Evolutionary conservation across 2,888 invertebrate genomes (phyloP).

Genomic region (Noctua fimbriata): DNA sequence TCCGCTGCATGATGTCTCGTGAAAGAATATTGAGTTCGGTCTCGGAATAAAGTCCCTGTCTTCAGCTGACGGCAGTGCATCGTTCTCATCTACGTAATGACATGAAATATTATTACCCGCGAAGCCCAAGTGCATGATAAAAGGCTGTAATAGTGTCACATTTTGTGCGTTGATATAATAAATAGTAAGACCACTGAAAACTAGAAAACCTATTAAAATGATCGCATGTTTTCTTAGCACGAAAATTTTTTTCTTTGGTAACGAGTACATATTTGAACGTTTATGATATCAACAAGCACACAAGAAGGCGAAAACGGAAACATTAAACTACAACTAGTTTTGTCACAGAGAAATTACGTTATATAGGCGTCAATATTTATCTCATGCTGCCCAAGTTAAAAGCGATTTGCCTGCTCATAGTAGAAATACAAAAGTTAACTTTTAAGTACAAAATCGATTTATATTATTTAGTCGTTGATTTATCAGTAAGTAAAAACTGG

Average conservation of each 20-base stretch:
- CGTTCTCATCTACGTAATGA: slow-evolving; percentile 51
- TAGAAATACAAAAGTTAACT: background rate
- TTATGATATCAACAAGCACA: background rate
- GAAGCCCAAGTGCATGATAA: slow-evolving; percentile 15
- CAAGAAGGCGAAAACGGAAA: background rate
- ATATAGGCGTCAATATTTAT: background rate
- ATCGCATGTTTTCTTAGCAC: no score
- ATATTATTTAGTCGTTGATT: no score
- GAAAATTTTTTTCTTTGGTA: no score
- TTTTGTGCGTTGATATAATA: background rate
- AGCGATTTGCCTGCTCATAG: background rate
- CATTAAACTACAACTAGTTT: slow-evolving; percentile 2
- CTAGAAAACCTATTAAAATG: no score
- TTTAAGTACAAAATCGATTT: no score
- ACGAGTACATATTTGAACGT: slow-evolving; percentile 1
- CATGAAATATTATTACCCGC: slow-evolving; percentile 45
- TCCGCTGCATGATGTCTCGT: slow-evolving; percentile 91
- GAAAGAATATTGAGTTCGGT: slow-evolving; percentile 91
- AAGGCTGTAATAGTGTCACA: background rate
- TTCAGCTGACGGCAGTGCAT: slow-evolving; percentile 68
- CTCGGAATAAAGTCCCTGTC: slow-evolving; percentile 63
- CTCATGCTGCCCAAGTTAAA: slow-evolving; percentile 2
- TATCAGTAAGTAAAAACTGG: no score
- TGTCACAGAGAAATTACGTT: background rate
- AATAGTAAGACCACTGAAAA: no score